phyloP scores from a whole-genome alignment of 2,888 invertebrate genomes.

The Creontiades dilutus region DNA sequence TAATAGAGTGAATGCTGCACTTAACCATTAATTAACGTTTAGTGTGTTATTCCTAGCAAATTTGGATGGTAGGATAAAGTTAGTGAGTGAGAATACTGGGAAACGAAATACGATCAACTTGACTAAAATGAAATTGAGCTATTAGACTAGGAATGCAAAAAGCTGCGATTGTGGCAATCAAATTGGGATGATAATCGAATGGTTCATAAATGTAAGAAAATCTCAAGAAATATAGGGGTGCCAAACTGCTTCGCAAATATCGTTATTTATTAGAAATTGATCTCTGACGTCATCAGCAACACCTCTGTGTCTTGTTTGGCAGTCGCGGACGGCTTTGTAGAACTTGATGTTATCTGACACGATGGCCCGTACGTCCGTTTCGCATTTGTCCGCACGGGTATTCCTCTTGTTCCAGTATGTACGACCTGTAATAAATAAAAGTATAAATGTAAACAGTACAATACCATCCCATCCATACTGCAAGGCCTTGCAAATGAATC shows the following conservation, averaged over 20 bases:
- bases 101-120: too few species aligned
- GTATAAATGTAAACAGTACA: too few species aligned
- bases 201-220: not conserved
- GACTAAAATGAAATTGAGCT: not conserved
- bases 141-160: not conserved
- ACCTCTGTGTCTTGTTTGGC: slow-evolving; percentile 49
- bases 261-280: slow-evolving; percentile 60
- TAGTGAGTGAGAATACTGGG: too few species aligned
- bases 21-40: too few species aligned
- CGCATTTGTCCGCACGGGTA: slow-evolving; percentile 63
- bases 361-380: slow-evolving; percentile 74
- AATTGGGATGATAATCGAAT: not conserved
- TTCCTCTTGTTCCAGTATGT: slow-evolving; percentile 63
- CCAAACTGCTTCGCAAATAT: slow-evolving; percentile 73
- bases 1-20: too few species aligned
- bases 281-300: slow-evolving; percentile 70
- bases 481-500: too few species aligned
- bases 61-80: too few species aligned
- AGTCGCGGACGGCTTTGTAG: slow-evolving; percentile 73
- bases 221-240: slow-evolving; percentile 72
- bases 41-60: too few species aligned
- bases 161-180: not conserved
- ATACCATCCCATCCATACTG: too few species aligned
- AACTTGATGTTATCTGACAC: slow-evolving; percentile 74
- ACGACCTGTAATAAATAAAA: slow-evolving; percentile 7